Evolutionary conservation across 2,113 vertebrate species (phyloP), one percentile per base, ranked within the genome.

Genomic region (Spermophilus dauricus): DNA sequence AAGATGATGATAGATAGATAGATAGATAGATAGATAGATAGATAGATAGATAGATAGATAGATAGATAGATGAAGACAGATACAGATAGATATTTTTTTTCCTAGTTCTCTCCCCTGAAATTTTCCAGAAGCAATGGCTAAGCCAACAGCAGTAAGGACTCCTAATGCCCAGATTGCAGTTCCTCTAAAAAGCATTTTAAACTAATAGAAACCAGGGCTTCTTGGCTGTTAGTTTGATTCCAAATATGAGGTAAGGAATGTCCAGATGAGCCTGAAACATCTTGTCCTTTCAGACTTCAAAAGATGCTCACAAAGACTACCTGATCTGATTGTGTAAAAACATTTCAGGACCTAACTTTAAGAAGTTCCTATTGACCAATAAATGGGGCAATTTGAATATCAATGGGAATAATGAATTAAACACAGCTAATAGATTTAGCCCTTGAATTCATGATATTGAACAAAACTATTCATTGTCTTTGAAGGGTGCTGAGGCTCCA

Each of bases 251-350:
- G 42, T 76, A 70, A 5, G 26, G 37, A 94, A 92, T 34, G 28
- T 14, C 51, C 76, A 94, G 20, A 77, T 77, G 8, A 90, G 32
- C 10, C 75, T 51, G 1, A 14, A 91, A 91, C 18, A 45, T 67
- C 53, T 42, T 77, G 1, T 86, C 61, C 67, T 88, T 91, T 95
- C 56, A 77, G 28, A 58, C 53, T 94, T 88, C n/a, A 91, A 76
- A 51, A 78, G 70, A 81, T 58, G 4, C 37, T 81, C 87, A 88
- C 6, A 53, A 75, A 67, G 42, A 51, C 13, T 26, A 30, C 70
- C 26, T 20, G 18, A 61, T 67, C 34, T 3, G 24, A 63, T 63
- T 28, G 24, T 1, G 34, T 77, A 34, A 58, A 95, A 90, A 85
- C 5, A 72, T 3, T 51, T 28, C 53, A 65, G 45, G 11, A 77